These are phyloP conservation scores for Nibea coibor DNA, from an alignment of 2,113 vertebrate species.

Conservation along the genomic window DNA sequence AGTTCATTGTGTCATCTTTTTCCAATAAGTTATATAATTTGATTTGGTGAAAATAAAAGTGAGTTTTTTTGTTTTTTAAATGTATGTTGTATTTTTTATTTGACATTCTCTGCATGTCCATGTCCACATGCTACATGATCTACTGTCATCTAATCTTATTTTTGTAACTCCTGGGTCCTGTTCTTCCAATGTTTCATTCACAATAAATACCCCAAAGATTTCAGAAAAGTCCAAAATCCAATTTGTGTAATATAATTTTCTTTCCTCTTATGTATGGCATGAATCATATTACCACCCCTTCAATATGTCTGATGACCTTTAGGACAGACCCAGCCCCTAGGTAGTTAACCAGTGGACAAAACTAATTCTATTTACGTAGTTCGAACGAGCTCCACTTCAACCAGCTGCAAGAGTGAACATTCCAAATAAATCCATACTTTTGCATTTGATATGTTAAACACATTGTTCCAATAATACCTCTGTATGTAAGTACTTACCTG, in stretches of 20 bases:
- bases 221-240: no score
- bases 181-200: background rate
- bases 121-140: background rate
- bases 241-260: no score
- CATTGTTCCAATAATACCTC: background rate
- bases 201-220: no score
- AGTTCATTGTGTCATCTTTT: background rate
- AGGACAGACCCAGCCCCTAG: no score
- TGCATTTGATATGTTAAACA: background rate
- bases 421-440: background rate
- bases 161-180: background rate
- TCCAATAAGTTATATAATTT: background rate
- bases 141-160: background rate
- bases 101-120: background rate
- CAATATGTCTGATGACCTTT: no score
- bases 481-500: background rate
- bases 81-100: background rate
- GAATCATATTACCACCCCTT: no score
- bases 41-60: slow-evolving; percentile 31
- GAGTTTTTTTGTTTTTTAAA: background rate
- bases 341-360: no score
- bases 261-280: no score
- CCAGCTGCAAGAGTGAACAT: background rate
- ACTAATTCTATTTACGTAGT: no score
- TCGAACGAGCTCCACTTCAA: background rate